Conservation (phyloP, 2,888 invertebrate species). For the Drosophila gaucha region DNA sequence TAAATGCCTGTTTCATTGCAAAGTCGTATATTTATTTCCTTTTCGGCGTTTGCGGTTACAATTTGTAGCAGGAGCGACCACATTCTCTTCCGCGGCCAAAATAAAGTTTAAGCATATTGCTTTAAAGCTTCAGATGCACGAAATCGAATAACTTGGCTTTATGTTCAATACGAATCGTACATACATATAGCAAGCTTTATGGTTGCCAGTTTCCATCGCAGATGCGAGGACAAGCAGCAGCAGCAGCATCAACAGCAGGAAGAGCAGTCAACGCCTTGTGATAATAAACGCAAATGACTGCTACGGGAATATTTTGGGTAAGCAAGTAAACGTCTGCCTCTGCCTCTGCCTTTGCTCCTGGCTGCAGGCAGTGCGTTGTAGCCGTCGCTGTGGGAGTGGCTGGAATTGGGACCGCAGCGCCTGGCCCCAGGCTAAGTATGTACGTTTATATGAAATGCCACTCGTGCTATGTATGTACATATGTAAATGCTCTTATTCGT, state of each 20-base stretch:
- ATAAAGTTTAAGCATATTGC: slow-evolving; percentile 55
- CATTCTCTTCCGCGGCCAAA: slow-evolving; percentile 16
- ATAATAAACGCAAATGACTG: slow-evolving; percentile 78
- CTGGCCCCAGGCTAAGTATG: slow-evolving; percentile 22
- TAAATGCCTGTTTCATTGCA: slow-evolving; percentile 78
- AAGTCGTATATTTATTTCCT: slow-evolving; percentile 75
- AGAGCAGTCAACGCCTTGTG: slow-evolving; percentile 56
- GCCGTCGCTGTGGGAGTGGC: slow-evolving; percentile 6
- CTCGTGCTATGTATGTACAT: background rate
- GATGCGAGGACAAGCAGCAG: background rate
- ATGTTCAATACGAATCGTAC: slow-evolving; percentile 51
- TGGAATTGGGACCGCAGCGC: slow-evolving; percentile 29
- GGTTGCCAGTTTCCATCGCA: background rate
- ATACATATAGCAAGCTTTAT: slow-evolving; percentile 36
- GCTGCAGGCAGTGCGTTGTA: slow-evolving; percentile 25
- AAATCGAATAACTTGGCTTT: slow-evolving; percentile 69
- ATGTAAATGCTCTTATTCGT: slow-evolving; percentile 1
- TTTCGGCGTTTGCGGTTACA: slow-evolving; percentile 69
- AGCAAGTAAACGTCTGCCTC: slow-evolving; percentile 50
- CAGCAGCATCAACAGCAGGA: slow-evolving; percentile 1
- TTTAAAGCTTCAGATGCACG: slow-evolving; percentile 55
- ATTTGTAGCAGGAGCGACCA: slow-evolving; percentile 43
- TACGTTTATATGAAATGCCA: slow-evolving; percentile 12
- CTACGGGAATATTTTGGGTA: slow-evolving; percentile 70
- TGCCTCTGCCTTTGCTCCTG: slow-evolving; percentile 4